These are phyloP conservation scores for Whitmania pigra DNA, from an alignment of 1,140 invertebrate genomes.

Conservation along the genomic window DNA sequence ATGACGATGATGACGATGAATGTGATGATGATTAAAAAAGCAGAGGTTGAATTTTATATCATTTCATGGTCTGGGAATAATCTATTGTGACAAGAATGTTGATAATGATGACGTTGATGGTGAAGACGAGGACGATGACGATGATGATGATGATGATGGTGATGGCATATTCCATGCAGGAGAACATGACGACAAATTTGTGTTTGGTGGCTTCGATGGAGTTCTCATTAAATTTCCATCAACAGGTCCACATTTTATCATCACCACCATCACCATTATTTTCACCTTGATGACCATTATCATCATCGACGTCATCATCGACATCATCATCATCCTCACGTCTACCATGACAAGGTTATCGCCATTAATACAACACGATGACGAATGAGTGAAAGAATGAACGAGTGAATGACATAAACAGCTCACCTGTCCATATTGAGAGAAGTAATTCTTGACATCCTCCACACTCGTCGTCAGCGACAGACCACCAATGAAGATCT, in stretches of 20 bases:
- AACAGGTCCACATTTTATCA: no score
- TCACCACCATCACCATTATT: no score
- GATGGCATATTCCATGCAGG: not conserved
- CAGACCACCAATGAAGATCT: conserved; percentile 98
- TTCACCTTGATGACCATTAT: no score
- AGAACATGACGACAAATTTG: not conserved
- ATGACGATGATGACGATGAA: no score
- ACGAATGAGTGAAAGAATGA: not conserved
- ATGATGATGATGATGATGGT: conserved; percentile 4
- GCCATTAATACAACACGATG: no score
- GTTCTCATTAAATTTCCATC: not conserved
- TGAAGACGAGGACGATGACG: conserved; percentile 8
- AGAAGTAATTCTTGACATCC: conserved; percentile 99
- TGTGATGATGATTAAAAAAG: no score
- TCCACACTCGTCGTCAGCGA: conserved; percentile 96
- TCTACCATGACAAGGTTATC: no score
- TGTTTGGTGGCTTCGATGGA: not conserved
- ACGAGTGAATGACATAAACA: conserved; percentile 9
- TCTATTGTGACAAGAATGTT: no score
- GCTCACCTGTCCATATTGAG: conserved; percentile 98
- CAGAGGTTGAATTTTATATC: no score
- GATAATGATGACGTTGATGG: conserved; percentile 8
- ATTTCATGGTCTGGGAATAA: no score
- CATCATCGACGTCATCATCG: no score
- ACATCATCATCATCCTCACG: no score